These are phyloP conservation scores for Ardeotis arabs DNA, from an alignment of 2,113 vertebrate species.

Conservation along the genomic window DNA sequence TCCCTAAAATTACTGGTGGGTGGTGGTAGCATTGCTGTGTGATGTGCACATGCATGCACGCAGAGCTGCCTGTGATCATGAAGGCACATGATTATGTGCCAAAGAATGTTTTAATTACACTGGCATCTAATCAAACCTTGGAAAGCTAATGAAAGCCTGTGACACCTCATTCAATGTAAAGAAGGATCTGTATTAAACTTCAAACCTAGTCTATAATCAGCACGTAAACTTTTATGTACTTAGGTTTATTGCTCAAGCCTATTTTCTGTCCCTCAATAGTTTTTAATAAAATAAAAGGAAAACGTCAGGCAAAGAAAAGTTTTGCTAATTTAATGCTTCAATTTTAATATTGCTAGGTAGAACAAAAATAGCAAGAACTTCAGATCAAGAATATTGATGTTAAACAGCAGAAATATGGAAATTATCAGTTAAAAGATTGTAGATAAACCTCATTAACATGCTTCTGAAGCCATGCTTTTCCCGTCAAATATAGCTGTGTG, in stretches of 20 bases:
- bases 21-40: neutral
- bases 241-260: neutral
- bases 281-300: conserved; percentile 20
- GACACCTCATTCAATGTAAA: neutral
- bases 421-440: neutral
- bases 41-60: neutral
- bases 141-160: neutral
- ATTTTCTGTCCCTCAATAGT: neutral
- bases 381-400: neutral
- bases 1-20: neutral
- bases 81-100: neutral
- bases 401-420: conserved; percentile 24
- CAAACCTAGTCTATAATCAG: neutral
- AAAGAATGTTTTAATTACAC: conserved; percentile 24
- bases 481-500: neutral
- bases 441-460: neutral
- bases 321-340: neutral
- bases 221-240: neutral
- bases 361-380: neutral
- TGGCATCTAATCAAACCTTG: conserved; percentile 4
- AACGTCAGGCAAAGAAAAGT: neutral
- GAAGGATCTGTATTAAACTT: neutral
- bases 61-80: neutral
- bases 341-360: neutral
- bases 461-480: neutral